Evolutionary conservation across 2,113 vertebrate genomes (phyloP).

Genomic region (Atherinomorus stipes): DNA sequence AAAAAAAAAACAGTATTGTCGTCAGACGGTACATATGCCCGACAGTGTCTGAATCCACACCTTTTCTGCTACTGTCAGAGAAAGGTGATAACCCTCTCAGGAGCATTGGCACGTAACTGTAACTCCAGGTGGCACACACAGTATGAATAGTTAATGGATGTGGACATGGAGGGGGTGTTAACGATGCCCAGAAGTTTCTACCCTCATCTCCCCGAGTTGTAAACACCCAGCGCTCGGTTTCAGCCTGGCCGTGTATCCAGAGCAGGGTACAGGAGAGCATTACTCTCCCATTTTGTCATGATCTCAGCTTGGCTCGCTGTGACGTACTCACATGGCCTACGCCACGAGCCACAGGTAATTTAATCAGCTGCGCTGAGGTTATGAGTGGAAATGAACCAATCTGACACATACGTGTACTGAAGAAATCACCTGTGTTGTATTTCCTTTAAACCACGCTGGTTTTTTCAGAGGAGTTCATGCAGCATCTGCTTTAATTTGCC

Average conservation of each 20-base stretch:
- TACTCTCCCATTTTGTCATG: conserved; percentile 69
- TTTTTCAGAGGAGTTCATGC: neutral
- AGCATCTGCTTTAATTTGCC: conserved; percentile 58
- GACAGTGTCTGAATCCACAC: conserved; percentile 74
- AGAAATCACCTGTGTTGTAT: conserved; percentile 27
- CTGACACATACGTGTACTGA: neutral
- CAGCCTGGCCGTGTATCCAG: conserved; percentile 71
- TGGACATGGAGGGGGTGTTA: conserved; percentile 82
- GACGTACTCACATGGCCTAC: conserved; percentile 44
- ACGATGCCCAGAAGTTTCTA: conserved; percentile 83
- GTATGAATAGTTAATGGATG: conserved; percentile 85
- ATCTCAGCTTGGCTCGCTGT: conserved; percentile 61
- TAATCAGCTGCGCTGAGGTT: conserved; percentile 38
- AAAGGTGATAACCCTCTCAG: conserved; percentile 82
- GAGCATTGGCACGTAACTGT: conserved; percentile 83
- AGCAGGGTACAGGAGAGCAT: conserved; percentile 66
- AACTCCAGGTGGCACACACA: conserved; percentile 84
- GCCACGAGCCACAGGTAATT: conserved; percentile 44
- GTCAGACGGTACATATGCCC: conserved; percentile 35
- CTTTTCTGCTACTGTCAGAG: conserved; percentile 78
- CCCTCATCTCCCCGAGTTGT: conserved; percentile 68
- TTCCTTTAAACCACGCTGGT: conserved; percentile 10
- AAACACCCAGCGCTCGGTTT: conserved; percentile 75
- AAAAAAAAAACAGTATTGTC: conserved; percentile 6
- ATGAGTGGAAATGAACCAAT: conserved; percentile 18